Conservation (phyloP, 2,113 vertebrate genomes). For the Sterna hirundo region DNA sequence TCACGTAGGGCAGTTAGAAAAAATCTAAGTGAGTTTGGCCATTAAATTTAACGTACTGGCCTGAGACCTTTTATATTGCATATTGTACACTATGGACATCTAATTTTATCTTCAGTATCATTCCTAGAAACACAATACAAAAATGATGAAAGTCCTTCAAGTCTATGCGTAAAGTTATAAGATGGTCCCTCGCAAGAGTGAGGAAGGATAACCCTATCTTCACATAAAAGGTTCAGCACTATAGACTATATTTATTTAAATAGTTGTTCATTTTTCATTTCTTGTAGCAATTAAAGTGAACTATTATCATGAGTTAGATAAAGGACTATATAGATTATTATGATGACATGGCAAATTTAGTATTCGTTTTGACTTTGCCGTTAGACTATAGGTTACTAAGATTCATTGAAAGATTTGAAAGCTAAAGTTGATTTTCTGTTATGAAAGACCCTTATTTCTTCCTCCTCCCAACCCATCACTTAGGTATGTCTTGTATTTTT, state of each 20-base stretch:
- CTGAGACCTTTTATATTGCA: neutral
- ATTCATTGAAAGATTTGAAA: neutral
- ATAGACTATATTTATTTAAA: neutral
- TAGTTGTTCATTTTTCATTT: neutral
- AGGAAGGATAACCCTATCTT: neutral
- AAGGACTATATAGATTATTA: neutral
- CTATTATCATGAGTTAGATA: neutral
- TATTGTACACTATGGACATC: neutral
- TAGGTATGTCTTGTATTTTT: neutral
- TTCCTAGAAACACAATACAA: neutral
- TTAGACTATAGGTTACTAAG: neutral
- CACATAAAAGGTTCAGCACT: neutral
- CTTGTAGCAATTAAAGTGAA: neutral
- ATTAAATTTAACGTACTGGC: neutral
- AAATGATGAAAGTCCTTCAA: neutral
- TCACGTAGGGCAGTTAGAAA: neutral
- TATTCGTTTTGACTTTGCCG: neutral
- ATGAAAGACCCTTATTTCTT: neutral
- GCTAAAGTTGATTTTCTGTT: neutral
- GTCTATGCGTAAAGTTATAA: neutral
- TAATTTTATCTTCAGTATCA: neutral
- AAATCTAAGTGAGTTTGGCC: neutral
- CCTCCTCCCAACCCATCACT: neutral
- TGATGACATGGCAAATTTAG: neutral
- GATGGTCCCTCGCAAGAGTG: neutral